A percentile compares a stretch with the other conserved stretches of the same genome.
Evolutionary conservation across 2,888 invertebrate genomes (phyloP).

Genomic region (Sicus ferrugineus): DNA sequence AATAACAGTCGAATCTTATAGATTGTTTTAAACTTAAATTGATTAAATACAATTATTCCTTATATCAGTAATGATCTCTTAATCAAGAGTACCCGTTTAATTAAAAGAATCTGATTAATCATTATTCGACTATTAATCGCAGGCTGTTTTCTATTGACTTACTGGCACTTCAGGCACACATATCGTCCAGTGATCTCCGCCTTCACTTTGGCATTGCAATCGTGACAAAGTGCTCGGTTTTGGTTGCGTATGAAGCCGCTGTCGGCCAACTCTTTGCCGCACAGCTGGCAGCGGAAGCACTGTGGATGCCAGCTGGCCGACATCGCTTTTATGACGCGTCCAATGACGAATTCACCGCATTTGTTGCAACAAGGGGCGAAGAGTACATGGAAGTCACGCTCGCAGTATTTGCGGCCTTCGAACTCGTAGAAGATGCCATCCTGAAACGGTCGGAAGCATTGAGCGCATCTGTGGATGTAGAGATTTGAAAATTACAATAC

Average conservation of each 20-base stretch:
- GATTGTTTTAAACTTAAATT: too few relatives aligned
- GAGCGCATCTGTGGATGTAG: conserved; percentile 81
- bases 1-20: too few relatives aligned
- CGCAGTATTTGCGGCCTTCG: conserved; percentile 98
- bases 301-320: conserved; percentile 98
- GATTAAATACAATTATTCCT: too few relatives aligned
- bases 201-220: conserved; percentile 95
- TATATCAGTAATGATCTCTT: too few relatives aligned
- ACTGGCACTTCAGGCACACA: conserved; percentile 99
- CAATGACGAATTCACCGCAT: conserved; percentile 94
- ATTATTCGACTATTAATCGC: too few relatives aligned
- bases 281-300: conserved; percentile 97
- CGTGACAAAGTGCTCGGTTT: conserved; percentile 86
- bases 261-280: conserved; percentile 90
- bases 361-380: conserved; percentile 93
- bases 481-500: not conserved
- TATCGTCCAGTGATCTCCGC: conserved; percentile 95
- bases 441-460: conserved; percentile 97
- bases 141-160: conserved; percentile 64
- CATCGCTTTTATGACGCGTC: conserved; percentile 99
- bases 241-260: conserved; percentile 95
- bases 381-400: conserved; percentile 97
- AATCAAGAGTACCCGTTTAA: too few relatives aligned
- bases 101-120: too few relatives aligned
- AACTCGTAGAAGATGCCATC: conserved; percentile 99